Evolutionary conservation across 2,113 vertebrate species (phyloP).

Genomic region (Gorsachius goisagi): DNA sequence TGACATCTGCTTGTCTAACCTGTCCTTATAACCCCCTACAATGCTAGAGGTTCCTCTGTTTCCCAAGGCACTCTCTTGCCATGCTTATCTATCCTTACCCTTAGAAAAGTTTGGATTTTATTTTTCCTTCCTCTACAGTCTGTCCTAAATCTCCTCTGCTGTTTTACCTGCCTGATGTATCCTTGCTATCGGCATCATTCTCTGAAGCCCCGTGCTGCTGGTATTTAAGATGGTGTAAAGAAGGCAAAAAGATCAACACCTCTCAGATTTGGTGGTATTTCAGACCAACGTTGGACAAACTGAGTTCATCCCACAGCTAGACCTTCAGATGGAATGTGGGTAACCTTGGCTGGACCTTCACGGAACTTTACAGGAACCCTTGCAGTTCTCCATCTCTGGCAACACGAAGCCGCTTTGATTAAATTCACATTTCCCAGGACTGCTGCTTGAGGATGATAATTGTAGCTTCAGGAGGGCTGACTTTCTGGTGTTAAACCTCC

Average conservation of each 20-base stretch:
- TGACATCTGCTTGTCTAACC: not conserved
- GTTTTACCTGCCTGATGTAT: not conserved
- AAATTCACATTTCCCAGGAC: not conserved
- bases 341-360: not conserved
- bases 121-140: not conserved
- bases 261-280: not conserved
- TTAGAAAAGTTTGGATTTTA: not conserved
- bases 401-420: not conserved
- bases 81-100: not conserved
- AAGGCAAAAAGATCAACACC: not conserved
- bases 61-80: not conserved
- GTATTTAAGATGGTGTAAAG: not conserved
- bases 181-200: not conserved
- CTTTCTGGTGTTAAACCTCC: constrained; percentile 27
- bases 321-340: rapidly evolving
- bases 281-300: rapidly evolving
- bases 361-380: not conserved
- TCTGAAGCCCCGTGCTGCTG: not conserved
- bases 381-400: not conserved
- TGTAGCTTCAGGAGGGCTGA: constrained; percentile 14
- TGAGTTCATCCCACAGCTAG: not conserved
- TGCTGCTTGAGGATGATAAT: not conserved
- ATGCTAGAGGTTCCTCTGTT: not conserved
- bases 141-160: not conserved
- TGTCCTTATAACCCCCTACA: not conserved